Base-by-base conservation (phyloP, 2,888 invertebrate species). In the Tiphia femorata region DNA sequence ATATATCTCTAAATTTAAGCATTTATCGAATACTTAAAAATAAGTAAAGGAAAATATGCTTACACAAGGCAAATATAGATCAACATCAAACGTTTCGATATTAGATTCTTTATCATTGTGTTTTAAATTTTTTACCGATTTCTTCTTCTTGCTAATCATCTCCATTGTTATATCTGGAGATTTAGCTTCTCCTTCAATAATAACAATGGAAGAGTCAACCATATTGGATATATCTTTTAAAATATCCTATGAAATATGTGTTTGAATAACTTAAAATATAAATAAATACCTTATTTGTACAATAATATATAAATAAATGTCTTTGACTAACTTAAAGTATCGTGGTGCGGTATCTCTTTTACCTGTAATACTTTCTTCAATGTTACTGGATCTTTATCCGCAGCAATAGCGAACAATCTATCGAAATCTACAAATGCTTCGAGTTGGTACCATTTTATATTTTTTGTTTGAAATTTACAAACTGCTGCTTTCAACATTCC, bases 341-440 rank as follows among this genome's bases (percentile, higher is more conserved):
- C 12, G 7, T 19, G 10, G n/a, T 14, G 3, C 29, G 7, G 1
- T n/a, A 25, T 40, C 16, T 5, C 16, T 16, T 35, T 25, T 84
- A 91, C 91, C 85, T 90, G 88, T 76, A 92, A 87, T 75, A 91
- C 91, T 74, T 89, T 88, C 73, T 89, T 90, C 3, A 92, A 86
- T 48, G 90, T 88, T 38, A 81, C 77, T 68, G 89, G 88, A 38
- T 88, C 87, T 82, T 85, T 85, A 60, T 89, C 86, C 29, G 88
- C 86, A 61, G 88, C 84, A 17, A 94, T 88, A 47, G 92, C 90
- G 78, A 92, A 91, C 10, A 91, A 84, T 71, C 91, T 89, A 83
- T 95, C 91, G 77, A 95, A 86, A 70, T 92, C 90, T 76, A 92
- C 89, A 70, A 88, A 88, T 64, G 93, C 90, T 75, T 94, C 91